Percentiles rank a stretch among this genome's conserved stretches.
phyloP scores from a whole-genome alignment of 2,888 invertebrate genomes.

The Epiblema foenella region DNA sequence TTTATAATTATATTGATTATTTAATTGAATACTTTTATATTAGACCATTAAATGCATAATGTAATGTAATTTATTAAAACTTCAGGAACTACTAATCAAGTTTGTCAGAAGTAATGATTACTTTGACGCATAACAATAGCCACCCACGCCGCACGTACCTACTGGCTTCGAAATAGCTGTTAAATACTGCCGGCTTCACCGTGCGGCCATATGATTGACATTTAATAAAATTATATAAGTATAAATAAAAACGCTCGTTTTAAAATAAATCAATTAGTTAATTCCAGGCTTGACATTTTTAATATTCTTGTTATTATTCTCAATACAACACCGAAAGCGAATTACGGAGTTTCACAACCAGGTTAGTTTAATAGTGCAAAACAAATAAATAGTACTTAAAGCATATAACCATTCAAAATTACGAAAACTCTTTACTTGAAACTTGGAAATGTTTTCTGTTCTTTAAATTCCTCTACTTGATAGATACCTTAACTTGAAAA shows the following conservation, averaged over 20 bases:
- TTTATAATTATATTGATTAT: background rate
- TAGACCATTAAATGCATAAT: background rate
- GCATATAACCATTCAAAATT: no score
- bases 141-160: constrained; percentile 32
- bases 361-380: no score
- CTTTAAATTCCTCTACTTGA: no score
- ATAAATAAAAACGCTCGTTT: background rate
- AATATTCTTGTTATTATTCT: background rate
- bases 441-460: no score
- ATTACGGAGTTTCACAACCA: no score
- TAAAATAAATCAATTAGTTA: background rate
- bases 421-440: no score
- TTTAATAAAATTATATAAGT: constrained; percentile 16
- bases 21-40: background rate
- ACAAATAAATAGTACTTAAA: no score
- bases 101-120: constrained; percentile 13
- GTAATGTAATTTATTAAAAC: background rate
- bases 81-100: constrained; percentile 1
- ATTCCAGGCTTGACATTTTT: background rate
- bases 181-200: background rate
- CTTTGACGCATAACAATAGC: constrained; percentile 29
- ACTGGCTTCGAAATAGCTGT: constrained; percentile 1
- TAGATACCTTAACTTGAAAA: no score
- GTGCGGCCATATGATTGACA: constrained; percentile 13
- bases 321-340: background rate